Evolutionary conservation across 2,797 vertebrate species (phyloP), one percentile per base, ranked within the genome.

Genomic region (Chromobotia macracanthus): DNA sequence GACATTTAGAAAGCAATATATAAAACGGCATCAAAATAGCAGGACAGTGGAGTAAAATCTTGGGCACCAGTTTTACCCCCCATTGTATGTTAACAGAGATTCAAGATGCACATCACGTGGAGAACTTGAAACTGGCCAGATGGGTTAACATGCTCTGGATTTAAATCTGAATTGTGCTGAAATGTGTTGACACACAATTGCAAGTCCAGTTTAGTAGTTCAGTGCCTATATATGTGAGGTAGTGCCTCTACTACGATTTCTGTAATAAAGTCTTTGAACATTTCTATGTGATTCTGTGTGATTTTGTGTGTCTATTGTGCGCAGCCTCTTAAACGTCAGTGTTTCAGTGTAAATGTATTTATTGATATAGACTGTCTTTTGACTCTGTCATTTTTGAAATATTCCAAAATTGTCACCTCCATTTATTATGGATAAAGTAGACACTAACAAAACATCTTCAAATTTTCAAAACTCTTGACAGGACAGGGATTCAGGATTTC

Each of bases 201-300:
- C 89, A 84, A 89, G 86, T 92, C 85, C 89, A 89, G 91, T 93
- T 88, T 89, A 89, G 92, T 96, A 94, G 94, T 93, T 94, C 93
- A 95, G 94, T 95, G 94, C 95, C 95, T 95, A 94, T 92, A 94
- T 94, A 91, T 94, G 94, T 95, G 93, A 92, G 23, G 82, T 94
- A 91, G 93, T 93, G 92, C 91, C 92, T 91, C 88, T 75, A 89
- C 90, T 91, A 90, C 89, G 79, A 93, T 87, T 87, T 89, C 89
- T 91, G 89, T 87, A 93, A 93, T 94, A 94, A 94, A 94, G 84
- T 88, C 89, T 92, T 93, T 92, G 92, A 90, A 91, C 89, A 81
- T 91, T 87, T 88, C 87, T 84, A 89, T 92, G 88, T 88, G 87
- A 87, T 86, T n/a, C 72, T 81, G 75, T 76, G 82, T 89, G 72